A percentile compares a stretch with the other conserved stretches of the same genome.
phyloP scores from a whole-genome alignment of 2,888 invertebrate species.

The Saturnia pavonia region DNA sequence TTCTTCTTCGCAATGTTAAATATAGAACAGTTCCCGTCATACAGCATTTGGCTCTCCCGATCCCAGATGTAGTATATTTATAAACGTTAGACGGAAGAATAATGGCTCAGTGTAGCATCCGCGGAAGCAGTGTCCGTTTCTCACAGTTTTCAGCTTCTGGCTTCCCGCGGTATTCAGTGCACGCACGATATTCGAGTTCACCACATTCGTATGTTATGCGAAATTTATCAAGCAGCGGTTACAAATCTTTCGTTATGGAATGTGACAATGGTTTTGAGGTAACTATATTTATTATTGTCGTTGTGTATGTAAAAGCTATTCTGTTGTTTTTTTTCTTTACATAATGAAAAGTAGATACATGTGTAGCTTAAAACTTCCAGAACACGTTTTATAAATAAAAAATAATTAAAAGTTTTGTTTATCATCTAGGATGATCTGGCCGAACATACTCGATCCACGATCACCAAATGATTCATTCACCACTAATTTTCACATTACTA shows the following conservation, averaged over 20 bases:
- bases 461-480: too few species aligned
- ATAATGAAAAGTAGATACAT: neutral
- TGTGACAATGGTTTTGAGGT: constrained; percentile 74
- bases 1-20: constrained; percentile 39
- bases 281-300: constrained; percentile 29
- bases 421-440: neutral
- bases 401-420: neutral
- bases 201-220: constrained; percentile 51
- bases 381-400: neutral
- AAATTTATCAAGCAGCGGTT: constrained; percentile 54
- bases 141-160: constrained; percentile 38
- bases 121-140: constrained; percentile 49
- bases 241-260: constrained; percentile 72
- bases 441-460: too few species aligned
- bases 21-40: constrained; percentile 51
- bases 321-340: neutral
- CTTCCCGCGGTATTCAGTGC: constrained; percentile 39
- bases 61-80: constrained; percentile 65
- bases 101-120: constrained; percentile 63
- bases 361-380: neutral
- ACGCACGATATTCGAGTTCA: constrained; percentile 33
- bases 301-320: neutral
- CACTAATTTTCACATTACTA: too few species aligned
- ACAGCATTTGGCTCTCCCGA: constrained; percentile 61
- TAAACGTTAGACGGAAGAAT: constrained; percentile 58